Base-by-base conservation (phyloP, 2,888 invertebrate genomes). In the Pseudanteris insignis region DNA sequence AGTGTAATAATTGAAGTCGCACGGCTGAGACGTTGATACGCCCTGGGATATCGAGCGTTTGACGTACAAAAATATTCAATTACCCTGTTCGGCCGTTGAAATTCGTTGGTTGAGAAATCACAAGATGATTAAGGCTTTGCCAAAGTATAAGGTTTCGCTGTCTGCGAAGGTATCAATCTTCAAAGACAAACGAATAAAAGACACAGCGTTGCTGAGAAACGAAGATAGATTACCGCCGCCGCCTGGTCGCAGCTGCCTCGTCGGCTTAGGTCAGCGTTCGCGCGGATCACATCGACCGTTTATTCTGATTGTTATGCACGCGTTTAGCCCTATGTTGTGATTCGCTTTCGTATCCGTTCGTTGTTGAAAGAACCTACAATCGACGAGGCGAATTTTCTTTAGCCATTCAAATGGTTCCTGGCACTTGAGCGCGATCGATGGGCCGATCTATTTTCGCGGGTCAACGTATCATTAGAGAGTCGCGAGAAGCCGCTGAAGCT, bases 191-290 rank as follows among this genome's bases (percentile, higher is more conserved):
- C 73, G 71, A 70, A 69, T 63, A 67, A 72, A 72, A 70, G 68
- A 67, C 68, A 70, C 70, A 67, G 67, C 64, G 67, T 58, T 62
- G 65, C 64, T 63, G 54, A 54, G 67, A 43, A 70, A 76, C 73
- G 71, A 74, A 75, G 75, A 74, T 70, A 68, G 69, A 75, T 75
- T 53, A 67, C n/a, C n/a, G n/a, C 68, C 65, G 38, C 61, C 63
- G 68, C 44, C 43, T 44, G 59, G 68, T 58, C 68, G 57, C 68
- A 69, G 67, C 67, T 70, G 70, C 63, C 47, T 61, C 57, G 53
- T 51, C 63, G 53, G 59, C 65, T 53, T 33, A 33, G 63, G 55
- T 57, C 66, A 67, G 61, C 64, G 62, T 62, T 47, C 61, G 60
- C 53, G 53, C 46, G 59, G 62, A 64, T 63, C 61, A 48, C 47